Evolutionary conservation across 37 sponge, comb jelly and placozoan species (phyloP).

Genomic region (Tethya wilhelma): DNA sequence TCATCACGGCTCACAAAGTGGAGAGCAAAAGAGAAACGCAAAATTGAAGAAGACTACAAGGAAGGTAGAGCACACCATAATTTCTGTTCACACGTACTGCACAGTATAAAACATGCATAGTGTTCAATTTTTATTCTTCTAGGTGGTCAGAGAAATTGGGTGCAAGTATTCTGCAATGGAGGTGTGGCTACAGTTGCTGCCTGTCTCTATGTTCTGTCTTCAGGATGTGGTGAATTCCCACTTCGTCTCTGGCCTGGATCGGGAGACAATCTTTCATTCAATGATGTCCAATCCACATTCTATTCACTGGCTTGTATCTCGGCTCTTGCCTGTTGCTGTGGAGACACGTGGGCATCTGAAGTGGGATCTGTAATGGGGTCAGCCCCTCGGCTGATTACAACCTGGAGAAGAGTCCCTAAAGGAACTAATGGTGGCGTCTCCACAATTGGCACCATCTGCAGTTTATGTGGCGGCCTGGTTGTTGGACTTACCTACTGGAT

Average conservation of each 20-base stretch:
- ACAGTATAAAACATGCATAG: background rate
- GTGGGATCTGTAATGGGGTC: slow-evolving; percentile 83
- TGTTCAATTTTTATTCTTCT: background rate
- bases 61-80: slow-evolving; percentile 23
- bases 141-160: slow-evolving; percentile 86
- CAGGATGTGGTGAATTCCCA: slow-evolving; percentile 54
- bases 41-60: slow-evolving; percentile 59
- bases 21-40: slow-evolving; percentile 63
- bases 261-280: background rate
- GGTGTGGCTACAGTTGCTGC: slow-evolving; percentile 65
- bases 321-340: slow-evolving; percentile 78
- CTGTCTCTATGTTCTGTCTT: slow-evolving; percentile 40
- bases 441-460: slow-evolving; percentile 62
- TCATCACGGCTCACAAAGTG: slow-evolving; percentile 89
- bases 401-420: slow-evolving; percentile 62
- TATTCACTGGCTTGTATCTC: slow-evolving; percentile 58
- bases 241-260: background rate
- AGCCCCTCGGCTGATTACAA: slow-evolving; percentile 82
- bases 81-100: background rate
- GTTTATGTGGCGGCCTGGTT: slow-evolving; percentile 72
- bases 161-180: slow-evolving; percentile 94
- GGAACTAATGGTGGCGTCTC: slow-evolving; percentile 96
- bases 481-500: slow-evolving; percentile 77
- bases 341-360: slow-evolving; percentile 98
- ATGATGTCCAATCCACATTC: slow-evolving; percentile 29